Conservation (phyloP, 2,888 invertebrate species). For the Aleiodes testaceus region DNA sequence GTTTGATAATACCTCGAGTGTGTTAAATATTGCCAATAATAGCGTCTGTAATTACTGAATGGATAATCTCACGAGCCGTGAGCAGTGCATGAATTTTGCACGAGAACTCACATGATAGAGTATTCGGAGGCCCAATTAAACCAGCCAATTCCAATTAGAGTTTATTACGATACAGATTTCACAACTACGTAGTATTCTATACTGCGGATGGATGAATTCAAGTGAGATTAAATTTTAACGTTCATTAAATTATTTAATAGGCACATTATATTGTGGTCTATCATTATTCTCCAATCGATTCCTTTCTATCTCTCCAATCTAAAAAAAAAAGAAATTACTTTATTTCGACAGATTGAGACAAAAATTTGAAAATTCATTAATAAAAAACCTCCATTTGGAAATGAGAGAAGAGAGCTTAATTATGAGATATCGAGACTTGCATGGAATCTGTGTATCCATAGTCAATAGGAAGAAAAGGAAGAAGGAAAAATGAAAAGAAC, state of each 20-base stretch:
- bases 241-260: neutral
- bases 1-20: no score
- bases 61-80: conserved; percentile 22
- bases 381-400: no score
- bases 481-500: conserved; percentile 14
- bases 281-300: neutral
- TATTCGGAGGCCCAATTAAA: conserved; percentile 50
- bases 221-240: neutral
- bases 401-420: conserved; percentile 33
- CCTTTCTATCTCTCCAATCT: neutral
- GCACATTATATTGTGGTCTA: neutral
- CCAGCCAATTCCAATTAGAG: conserved; percentile 47
- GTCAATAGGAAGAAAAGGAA: conserved; percentile 38
- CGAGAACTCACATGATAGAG: conserved; percentile 29
- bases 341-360: no score
- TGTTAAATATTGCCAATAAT: conserved; percentile 2
- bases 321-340: no score
- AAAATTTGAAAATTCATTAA: no score
- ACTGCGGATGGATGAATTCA: neutral
- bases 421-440: conserved; percentile 40
- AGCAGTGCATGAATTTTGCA: conserved; percentile 44
- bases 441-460: conserved; percentile 37
- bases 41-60: conserved; percentile 20
- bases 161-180: conserved; percentile 19
- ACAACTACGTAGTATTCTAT: neutral